Base-by-base conservation (phyloP, 2,888 invertebrate genomes). In the Latrodectus hesperus region DNA sequence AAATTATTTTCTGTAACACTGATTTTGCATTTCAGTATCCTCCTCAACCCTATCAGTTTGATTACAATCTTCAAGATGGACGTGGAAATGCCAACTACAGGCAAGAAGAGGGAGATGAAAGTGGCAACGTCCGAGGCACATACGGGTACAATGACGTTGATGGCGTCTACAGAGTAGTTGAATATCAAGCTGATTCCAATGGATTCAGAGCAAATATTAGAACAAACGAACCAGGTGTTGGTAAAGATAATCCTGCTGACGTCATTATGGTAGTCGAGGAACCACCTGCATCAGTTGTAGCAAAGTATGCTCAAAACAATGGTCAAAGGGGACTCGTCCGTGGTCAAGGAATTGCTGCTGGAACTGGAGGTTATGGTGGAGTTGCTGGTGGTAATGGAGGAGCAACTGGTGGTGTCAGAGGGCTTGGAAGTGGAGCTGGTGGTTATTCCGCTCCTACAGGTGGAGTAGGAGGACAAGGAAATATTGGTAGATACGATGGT, bases 101-200 rank as follows among this genome's bases (percentile, higher is more conserved):
- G 14, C 81, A 89, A 22, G 90, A 90, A 68, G 83, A 88, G n/a
- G 87, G 89, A 52, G 90, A 90, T 70, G 85, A 89, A 17, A 83
- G 83, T 17, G 90, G 90, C 72, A 83, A 86, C 60, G 78, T 90
- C 2, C 84, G 89, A 52, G 90, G 90, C 38, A 87, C 89, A 9
- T 90, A 90, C 75, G 90, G 90, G 51, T 90, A 90, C 78, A 90
- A 89, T n/a, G 90, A 90, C 64, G 88, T 90, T 12, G 81, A 89
- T 76, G 90, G 90, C 52, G 83, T 90, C 3, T 90, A 89, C 73
- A 80, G 90, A 60, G 75, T 89, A 38, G 90, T 90, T 9, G 90
- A 90, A 65, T 90, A 90, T 71, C 86, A 90, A 64, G 90, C 90
- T 52, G 90, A 90, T 70, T 73, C 84, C 17, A 85, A 88, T 55